Evolutionary conservation across 1,140 invertebrate species (phyloP).

Genomic region (Megathymus violae): DNA sequence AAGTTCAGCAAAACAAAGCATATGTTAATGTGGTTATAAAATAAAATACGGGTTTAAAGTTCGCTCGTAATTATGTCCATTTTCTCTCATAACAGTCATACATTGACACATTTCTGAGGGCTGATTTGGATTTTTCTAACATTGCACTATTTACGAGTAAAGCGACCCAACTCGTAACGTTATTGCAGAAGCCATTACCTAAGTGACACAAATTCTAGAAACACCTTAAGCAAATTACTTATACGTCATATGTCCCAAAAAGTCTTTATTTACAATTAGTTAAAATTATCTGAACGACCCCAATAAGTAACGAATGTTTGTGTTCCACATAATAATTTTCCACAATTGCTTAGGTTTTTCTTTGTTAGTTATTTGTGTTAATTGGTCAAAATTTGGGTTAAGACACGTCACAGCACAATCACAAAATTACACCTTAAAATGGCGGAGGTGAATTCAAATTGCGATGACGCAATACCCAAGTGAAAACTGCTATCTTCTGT

Average conservation of each 20-base stretch:
- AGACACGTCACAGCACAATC: conserved; percentile 10
- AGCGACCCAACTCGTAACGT: background rate
- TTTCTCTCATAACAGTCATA: no score
- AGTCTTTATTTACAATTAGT: conserved; percentile 45
- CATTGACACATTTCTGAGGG: no score
- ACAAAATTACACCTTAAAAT: conserved; percentile 13
- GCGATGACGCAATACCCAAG: conserved; percentile 12
- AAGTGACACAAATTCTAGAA: background rate
- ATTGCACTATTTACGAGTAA: background rate
- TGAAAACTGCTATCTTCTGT: conserved; percentile 16
- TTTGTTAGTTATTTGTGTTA: conserved; percentile 59
- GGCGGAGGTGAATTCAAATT: conserved; percentile 17
- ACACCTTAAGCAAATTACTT: conserved; percentile 11
- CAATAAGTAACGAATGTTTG: conserved; percentile 57
- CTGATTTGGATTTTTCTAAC: no score
- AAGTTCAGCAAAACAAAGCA: no score
- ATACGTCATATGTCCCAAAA: conserved; percentile 34
- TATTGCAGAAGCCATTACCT: background rate
- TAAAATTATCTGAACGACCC: conserved; percentile 45
- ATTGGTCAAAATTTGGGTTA: conserved; percentile 61
- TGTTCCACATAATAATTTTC: conserved; percentile 54
- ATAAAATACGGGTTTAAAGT: no score
- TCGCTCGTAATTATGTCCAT: no score
- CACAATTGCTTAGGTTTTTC: conserved; percentile 46
- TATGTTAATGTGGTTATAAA: no score